A percentile compares a stretch with the other conserved stretches of the same genome.
Conservation (phyloP, 1,140 invertebrate genomes). For the Drosophila kohkoa region DNA sequence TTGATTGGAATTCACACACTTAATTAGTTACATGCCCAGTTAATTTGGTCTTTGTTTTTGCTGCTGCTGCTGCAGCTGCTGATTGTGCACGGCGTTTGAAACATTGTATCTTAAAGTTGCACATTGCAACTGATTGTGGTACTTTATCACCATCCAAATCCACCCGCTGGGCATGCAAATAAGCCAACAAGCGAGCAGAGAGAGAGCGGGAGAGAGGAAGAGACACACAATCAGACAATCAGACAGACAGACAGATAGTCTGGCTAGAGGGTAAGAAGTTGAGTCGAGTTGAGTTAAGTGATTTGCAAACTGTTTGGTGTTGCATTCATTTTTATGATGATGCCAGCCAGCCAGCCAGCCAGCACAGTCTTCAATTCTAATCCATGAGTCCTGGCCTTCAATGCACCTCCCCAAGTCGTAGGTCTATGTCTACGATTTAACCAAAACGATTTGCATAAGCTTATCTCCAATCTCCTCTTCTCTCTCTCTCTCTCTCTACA, state of each 20-base stretch:
- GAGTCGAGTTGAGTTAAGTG: conserved; percentile 17
- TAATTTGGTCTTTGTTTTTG: conserved; percentile 51
- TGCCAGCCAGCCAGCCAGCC: not conserved
- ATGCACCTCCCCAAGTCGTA: conserved; percentile 6
- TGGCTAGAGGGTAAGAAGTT: not conserved
- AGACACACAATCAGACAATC: too few species aligned
- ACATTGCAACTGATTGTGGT: conserved; percentile 21
- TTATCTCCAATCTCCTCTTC: not conserved
- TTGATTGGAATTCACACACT: conserved; percentile 79
- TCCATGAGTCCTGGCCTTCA: conserved; percentile 14
- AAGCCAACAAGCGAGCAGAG: conserved; percentile 12
- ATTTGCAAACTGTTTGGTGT: conserved; percentile 22
- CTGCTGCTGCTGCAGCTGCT: conserved; percentile 1
- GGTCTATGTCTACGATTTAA: conserved; percentile 25
- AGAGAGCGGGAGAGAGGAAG: too few species aligned
- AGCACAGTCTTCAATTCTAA: conserved; percentile 13
- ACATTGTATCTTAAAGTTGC: conserved; percentile 44
- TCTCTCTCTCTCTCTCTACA: not conserved
- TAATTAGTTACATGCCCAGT: conserved; percentile 69
- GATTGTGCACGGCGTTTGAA: conserved; percentile 29
- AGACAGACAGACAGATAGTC: not conserved
- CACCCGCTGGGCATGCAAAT: conserved; percentile 42
- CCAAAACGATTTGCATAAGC: conserved; percentile 35
- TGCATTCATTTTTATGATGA: conserved; percentile 29
- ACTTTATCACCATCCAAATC: conserved; percentile 1